Conservation (phyloP, 2,888 invertebrate species). For the Rhamphomyia laevipes region DNA sequence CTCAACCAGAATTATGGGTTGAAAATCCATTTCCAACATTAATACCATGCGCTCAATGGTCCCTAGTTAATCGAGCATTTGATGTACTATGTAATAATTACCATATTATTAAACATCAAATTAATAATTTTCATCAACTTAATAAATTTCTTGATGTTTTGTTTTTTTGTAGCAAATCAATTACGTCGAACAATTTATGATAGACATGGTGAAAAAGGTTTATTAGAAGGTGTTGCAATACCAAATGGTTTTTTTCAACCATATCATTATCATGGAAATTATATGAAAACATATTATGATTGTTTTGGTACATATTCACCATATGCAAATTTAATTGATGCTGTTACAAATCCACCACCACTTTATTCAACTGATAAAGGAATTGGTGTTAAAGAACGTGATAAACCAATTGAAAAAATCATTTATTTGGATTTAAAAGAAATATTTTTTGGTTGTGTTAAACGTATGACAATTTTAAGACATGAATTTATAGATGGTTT, state of each 20-base stretch:
- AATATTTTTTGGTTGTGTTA: conserved; percentile 61
- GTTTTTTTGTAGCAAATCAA: conserved; percentile 39
- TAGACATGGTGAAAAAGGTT: conserved; percentile 78
- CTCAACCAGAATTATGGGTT: conserved; percentile 26
- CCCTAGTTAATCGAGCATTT: conserved; percentile 58
- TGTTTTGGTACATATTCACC: conserved; percentile 78
- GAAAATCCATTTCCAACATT: conserved; percentile 23
- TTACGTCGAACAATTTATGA: conserved; percentile 66
- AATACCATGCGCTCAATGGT: conserved; percentile 26
- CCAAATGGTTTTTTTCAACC: conserved; percentile 57
- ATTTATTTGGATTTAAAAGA: conserved; percentile 51
- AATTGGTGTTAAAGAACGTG: conserved; percentile 53
- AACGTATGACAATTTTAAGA: conserved; percentile 70
- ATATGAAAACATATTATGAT: conserved; percentile 57
- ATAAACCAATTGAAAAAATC: conserved; percentile 43
- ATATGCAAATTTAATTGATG: conserved; percentile 63
- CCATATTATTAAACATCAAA: not conserved
- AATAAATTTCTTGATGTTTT: not conserved
- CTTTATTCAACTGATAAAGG: conserved; percentile 50
- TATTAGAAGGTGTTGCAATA: conserved; percentile 67
- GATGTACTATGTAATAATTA: conserved; percentile 49
- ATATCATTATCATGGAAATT: conserved; percentile 72
- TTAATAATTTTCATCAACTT: not conserved
- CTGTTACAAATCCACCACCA: conserved; percentile 48
- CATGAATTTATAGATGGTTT: conserved; percentile 54